phyloP scores from a whole-genome alignment of 2,797 vertebrate species.

The Dallia pectoralis region DNA sequence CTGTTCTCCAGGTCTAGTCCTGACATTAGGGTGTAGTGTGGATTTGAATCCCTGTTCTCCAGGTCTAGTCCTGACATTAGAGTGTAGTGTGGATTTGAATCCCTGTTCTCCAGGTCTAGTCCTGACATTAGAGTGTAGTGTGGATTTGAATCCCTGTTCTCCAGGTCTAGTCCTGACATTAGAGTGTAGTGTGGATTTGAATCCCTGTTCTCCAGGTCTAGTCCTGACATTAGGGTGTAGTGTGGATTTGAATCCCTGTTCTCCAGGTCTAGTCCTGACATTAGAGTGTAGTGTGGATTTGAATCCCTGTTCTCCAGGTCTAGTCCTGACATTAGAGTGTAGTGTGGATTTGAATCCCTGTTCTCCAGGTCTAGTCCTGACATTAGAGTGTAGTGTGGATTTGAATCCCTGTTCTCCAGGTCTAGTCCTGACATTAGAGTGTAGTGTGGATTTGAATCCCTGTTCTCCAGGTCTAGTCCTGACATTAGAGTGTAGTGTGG shows the following conservation, averaged over 20 bases:
- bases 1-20: constrained; percentile 4
- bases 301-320: not conserved
- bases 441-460: not conserved
- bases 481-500: not conserved
- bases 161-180: constrained; percentile 8
- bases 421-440: not conserved
- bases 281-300: not conserved
- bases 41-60: not conserved
- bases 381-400: not conserved
- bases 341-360: not conserved
- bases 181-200: not conserved
- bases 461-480: constrained; percentile 6
- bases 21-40: not conserved
- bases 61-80: constrained; percentile 5
- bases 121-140: not conserved
- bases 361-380: constrained; percentile 8
- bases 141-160: not conserved
- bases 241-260: not conserved
- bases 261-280: constrained; percentile 9
- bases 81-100: not conserved
- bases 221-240: constrained; percentile 1
- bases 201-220: not conserved
- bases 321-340: constrained; percentile 1
- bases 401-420: constrained; percentile 1
- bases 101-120: constrained; percentile 1